These are phyloP conservation scores for Morus bassanus DNA, from an alignment of 2,797 vertebrate genomes.

Conservation along the genomic window DNA sequence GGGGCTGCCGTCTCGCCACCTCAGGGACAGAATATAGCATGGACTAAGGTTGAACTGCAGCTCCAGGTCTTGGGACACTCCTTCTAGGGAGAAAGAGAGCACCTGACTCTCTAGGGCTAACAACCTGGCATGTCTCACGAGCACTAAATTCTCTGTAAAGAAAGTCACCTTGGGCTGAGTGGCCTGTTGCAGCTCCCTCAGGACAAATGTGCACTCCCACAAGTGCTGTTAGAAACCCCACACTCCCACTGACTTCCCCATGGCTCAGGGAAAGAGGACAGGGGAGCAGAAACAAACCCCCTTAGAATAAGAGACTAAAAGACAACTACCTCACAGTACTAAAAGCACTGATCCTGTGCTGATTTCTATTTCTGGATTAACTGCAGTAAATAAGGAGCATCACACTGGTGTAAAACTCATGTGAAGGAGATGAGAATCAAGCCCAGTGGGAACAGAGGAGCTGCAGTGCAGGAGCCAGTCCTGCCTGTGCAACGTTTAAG, in stretches of 20 bases:
- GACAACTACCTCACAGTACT: neutral
- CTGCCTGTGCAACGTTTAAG: neutral
- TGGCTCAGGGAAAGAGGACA: neutral
- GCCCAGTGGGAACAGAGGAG: neutral
- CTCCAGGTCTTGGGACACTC: neutral
- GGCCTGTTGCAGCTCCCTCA: neutral
- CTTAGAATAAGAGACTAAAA: neutral
- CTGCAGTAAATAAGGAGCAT: neutral
- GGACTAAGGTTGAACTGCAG: neutral
- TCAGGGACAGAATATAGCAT: fast-evolving
- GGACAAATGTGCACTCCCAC: neutral
- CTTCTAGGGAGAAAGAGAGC: neutral
- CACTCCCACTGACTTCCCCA: neutral
- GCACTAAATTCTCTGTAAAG: neutral
- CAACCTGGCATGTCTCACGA: neutral
- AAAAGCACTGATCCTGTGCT: neutral
- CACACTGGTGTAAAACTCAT: neutral
- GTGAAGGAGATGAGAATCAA: neutral
- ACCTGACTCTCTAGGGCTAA: neutral
- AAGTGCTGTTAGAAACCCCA: neutral
- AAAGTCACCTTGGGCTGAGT: neutral
- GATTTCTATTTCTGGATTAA: neutral
- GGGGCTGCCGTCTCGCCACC: neutral
- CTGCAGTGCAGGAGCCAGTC: neutral
- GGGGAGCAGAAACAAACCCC: neutral